Conservation (phyloP, 2,797 vertebrate genomes). For the Gymnothorax reevesii region DNA sequence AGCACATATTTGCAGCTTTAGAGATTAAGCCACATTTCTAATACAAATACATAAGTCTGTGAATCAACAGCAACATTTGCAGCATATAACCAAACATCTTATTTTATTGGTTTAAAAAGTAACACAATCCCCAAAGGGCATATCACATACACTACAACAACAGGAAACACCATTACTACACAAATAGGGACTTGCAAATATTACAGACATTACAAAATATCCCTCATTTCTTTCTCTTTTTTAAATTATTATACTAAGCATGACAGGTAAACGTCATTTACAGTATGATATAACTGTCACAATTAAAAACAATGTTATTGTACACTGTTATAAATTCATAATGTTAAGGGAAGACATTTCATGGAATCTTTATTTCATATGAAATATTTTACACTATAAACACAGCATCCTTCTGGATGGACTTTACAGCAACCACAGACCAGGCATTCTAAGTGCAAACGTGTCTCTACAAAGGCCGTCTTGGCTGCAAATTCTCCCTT, state of each 20-base stretch:
- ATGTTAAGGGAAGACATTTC: slow-evolving; percentile 89
- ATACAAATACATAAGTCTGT: slow-evolving; percentile 11
- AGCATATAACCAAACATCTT: slow-evolving; percentile 87
- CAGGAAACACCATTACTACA: slow-evolving; percentile 86
- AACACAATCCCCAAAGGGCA: slow-evolving; percentile 90
- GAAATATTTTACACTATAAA: slow-evolving; percentile 94
- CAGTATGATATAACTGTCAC: slow-evolving; percentile 87
- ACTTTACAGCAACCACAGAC: slow-evolving; percentile 89
- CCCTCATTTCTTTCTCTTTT: slow-evolving; percentile 73
- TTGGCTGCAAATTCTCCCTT: slow-evolving; percentile 87
- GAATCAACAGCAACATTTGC: slow-evolving; percentile 73
- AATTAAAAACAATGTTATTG: slow-evolving; percentile 88
- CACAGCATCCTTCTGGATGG: slow-evolving; percentile 88
- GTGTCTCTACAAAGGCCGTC: slow-evolving; percentile 90
- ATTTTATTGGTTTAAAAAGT: slow-evolving; percentile 93
- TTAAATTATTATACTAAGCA: slow-evolving; percentile 89
- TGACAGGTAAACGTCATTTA: slow-evolving; percentile 87
- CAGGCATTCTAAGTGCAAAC: slow-evolving; percentile 89
- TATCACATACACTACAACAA: slow-evolving; percentile 88
- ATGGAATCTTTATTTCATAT: slow-evolving; percentile 90
- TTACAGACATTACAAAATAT: slow-evolving; percentile 84
- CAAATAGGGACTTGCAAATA: slow-evolving; percentile 88
- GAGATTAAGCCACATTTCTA: neutral
- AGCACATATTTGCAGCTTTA: slow-evolving; percentile 6
- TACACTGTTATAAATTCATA: slow-evolving; percentile 89